Conservation (phyloP, 2,113 vertebrate genomes). For the Strix aluco region DNA sequence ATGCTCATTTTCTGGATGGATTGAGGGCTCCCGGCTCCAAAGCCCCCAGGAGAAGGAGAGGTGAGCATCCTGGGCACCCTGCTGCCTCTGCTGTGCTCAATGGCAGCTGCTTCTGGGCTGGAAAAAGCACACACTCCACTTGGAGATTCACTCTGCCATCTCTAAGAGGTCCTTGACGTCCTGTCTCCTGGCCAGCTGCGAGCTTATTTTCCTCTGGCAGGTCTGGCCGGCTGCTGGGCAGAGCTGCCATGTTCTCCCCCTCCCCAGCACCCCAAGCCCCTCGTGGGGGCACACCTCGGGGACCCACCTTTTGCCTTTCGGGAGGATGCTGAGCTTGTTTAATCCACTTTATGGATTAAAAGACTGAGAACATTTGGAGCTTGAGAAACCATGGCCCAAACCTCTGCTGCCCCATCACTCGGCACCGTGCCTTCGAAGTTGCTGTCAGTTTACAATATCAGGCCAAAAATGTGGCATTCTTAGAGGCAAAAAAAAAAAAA, state of each 20-base stretch:
- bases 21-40: neutral
- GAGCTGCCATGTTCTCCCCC: neutral
- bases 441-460: neutral
- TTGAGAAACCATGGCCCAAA: rapidly evolving
- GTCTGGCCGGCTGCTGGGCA: neutral
- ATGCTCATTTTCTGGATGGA: neutral
- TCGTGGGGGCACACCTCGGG: neutral
- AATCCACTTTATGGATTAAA: neutral
- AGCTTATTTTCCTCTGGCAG: neutral
- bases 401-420: neutral
- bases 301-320: neutral
- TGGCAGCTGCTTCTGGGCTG: neutral
- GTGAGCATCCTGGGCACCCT: neutral
- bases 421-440: rapidly evolving
- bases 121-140: neutral
- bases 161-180: neutral
- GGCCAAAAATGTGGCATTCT: neutral
- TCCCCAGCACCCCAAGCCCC: neutral
- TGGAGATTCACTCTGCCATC: neutral
- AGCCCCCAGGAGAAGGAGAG: neutral
- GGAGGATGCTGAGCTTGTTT: neutral
- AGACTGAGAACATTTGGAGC: neutral
- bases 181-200: neutral
- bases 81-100: neutral
- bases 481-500: neutral